Conservation (phyloP, 2,797 vertebrate genomes). For the Tokudaia muenninki region DNA sequence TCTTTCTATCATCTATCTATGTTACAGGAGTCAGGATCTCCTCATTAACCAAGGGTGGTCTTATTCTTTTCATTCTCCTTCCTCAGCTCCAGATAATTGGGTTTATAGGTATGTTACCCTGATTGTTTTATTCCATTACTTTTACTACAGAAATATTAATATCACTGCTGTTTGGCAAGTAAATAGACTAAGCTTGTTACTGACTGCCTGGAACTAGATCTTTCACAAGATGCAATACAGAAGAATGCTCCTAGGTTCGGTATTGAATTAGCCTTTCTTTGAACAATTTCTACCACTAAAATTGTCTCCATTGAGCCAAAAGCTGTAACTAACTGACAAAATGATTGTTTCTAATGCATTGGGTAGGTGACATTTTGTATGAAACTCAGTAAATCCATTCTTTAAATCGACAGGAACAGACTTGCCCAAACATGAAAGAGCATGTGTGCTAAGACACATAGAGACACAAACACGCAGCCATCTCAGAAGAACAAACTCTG, state of each 20-base stretch:
- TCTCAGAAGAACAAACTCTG: not conserved
- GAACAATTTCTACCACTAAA: not conserved
- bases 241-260: not conserved
- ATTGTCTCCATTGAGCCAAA: not conserved
- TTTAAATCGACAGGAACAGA: not conserved
- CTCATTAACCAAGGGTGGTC: not conserved
- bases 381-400: not conserved
- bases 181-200: constrained; percentile 15
- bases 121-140: not conserved
- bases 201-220: constrained; percentile 10
- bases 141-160: constrained; percentile 26
- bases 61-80: not conserved
- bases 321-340: not conserved
- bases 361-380: not conserved
- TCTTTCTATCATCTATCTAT: not conserved
- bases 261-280: not conserved
- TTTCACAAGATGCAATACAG: not conserved
- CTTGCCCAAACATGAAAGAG: not conserved
- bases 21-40: not conserved
- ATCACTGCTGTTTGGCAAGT: constrained; percentile 19
- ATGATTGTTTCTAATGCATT: not conserved
- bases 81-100: not conserved
- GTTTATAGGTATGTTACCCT: not conserved
- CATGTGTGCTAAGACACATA: not conserved
- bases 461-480: not conserved